Evolutionary conservation across 2,888 invertebrate species (phyloP).

Genomic region (Oligia latruncula): DNA sequence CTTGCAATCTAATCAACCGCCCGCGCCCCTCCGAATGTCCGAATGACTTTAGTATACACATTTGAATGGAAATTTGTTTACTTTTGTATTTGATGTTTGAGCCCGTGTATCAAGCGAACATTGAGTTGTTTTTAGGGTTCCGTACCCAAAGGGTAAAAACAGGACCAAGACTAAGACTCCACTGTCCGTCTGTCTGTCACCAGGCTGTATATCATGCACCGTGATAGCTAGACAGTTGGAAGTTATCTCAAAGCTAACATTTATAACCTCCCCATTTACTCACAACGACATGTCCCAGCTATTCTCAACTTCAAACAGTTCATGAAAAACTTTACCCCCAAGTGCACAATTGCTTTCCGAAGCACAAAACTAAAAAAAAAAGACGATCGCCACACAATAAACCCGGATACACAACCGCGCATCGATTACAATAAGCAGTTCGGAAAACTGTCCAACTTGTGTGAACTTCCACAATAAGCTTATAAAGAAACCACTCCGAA

Average conservation of each 20-base stretch:
- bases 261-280: not conserved
- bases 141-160: too few relatives aligned
- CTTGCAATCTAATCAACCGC: not conserved
- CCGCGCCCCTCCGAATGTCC: too few relatives aligned
- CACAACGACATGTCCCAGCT: not conserved
- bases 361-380: conserved; percentile 25
- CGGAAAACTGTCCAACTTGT: conserved; percentile 55
- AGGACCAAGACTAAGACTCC: too few relatives aligned
- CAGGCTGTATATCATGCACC: too few relatives aligned
- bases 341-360: not conserved
- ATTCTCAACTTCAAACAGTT: conserved; percentile 5
- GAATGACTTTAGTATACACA: not conserved
- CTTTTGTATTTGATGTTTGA: not conserved
- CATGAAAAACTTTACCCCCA: conserved; percentile 29
- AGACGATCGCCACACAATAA: conserved; percentile 46
- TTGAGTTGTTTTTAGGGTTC: not conserved
- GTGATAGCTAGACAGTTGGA: too few relatives aligned
- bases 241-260: not conserved
- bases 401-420: conserved; percentile 40
- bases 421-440: conserved; percentile 53
- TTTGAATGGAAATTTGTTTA: not conserved
- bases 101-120: not conserved
- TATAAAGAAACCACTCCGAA: conserved; percentile 50
- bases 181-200: too few relatives aligned
- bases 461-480: conserved; percentile 58